A percentile compares a stretch with the other conserved stretches of the same genome.
Evolutionary conservation across 2,797 vertebrate species (phyloP).

Genomic region (Pelochelys cantorii): DNA sequence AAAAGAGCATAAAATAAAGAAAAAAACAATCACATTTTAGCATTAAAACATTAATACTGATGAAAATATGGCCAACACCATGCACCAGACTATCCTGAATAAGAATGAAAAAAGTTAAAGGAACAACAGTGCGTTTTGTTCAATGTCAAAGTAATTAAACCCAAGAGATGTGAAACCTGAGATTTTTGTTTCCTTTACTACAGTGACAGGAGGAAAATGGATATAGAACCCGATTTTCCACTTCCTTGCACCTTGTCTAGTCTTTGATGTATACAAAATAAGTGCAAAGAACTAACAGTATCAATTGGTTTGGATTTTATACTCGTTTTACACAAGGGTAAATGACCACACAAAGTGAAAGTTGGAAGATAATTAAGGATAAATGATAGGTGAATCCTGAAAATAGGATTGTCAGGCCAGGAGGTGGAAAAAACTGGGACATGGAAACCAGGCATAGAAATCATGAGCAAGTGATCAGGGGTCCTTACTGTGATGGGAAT

Average conservation of each 20-base stretch:
- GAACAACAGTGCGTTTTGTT: not conserved
- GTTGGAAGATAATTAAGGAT: not conserved
- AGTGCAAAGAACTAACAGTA: not conserved
- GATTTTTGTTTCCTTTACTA: not conserved
- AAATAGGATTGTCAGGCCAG: not conserved
- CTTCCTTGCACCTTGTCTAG: not conserved
- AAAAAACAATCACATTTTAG: not conserved
- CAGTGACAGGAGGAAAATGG: not conserved
- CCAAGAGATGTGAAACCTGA: not conserved
- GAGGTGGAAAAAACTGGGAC: not conserved
- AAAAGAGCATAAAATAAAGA: not conserved
- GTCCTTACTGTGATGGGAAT: not conserved
- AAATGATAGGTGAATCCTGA: not conserved
- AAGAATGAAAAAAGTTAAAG: not conserved
- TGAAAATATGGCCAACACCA: accelerated
- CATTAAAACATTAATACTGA: not conserved
- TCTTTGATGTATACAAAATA: not conserved
- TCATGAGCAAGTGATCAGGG: not conserved
- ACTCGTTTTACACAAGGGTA: not conserved
- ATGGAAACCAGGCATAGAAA: not conserved
- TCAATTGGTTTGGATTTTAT: not conserved
- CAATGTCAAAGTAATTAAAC: not conserved
- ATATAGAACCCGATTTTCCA: not conserved
- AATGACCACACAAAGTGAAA: not conserved
- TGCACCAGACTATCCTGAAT: not conserved